Evolutionary conservation across 2,888 invertebrate species (phyloP).

Genomic region (Hyposoter didymator): DNA sequence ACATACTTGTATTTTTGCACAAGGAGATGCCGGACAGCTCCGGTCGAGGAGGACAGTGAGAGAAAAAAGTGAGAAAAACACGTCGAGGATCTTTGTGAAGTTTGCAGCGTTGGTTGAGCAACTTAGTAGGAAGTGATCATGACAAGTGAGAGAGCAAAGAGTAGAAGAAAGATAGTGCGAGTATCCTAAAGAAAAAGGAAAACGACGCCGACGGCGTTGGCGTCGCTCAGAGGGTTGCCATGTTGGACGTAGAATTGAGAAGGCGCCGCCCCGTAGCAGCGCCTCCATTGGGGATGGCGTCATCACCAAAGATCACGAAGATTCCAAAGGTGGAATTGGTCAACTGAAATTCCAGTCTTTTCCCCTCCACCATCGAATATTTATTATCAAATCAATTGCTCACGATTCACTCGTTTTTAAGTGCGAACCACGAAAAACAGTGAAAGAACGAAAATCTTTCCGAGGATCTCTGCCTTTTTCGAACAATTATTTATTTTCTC

Average conservation of each 20-base stretch:
- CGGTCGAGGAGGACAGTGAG: conserved; percentile 1
- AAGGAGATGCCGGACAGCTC: conserved; percentile 2
- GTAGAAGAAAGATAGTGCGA: conserved; percentile 68
- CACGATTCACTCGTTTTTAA: background rate
- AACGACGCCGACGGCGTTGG: conserved; percentile 57
- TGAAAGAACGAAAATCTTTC: background rate
- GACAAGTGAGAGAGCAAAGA: conserved; percentile 65
- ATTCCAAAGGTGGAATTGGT: conserved; percentile 40
- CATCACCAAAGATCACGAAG: conserved; percentile 64
- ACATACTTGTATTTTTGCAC: background rate
- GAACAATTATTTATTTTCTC: background rate
- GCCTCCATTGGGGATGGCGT: conserved; percentile 78
- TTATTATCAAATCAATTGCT: background rate
- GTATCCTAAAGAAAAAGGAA: conserved; percentile 31
- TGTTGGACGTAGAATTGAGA: conserved; percentile 77
- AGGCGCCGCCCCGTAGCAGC: conserved; percentile 82
- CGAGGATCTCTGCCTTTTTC: too few species aligned
- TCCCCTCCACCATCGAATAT: background rate
- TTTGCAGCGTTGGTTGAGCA: conserved; percentile 48
- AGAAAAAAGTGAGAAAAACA: conserved; percentile 3
- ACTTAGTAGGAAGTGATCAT: conserved; percentile 63
- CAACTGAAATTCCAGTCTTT: conserved; percentile 8
- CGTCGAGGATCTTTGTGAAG: conserved; percentile 1
- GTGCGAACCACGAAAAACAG: background rate
- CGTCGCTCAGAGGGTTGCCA: conserved; percentile 78